Conservation (phyloP, 2,797 vertebrate genomes). For the Emys orbicularis region DNA sequence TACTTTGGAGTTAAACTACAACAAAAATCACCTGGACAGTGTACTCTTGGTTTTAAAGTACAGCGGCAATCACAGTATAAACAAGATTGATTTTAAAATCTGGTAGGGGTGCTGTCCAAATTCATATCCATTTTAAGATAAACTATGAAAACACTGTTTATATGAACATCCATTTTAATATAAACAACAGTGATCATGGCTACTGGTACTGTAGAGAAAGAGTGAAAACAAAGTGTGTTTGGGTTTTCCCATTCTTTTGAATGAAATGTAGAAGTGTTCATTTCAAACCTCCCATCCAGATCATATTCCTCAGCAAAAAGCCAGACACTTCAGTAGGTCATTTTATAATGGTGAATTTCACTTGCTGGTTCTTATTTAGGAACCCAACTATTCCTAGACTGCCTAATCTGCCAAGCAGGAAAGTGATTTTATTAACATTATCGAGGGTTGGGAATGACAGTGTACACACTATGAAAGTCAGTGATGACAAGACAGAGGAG, state of each 20-base stretch:
- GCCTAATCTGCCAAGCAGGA: not conserved
- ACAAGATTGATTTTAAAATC: constrained; percentile 33
- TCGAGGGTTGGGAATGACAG: not conserved
- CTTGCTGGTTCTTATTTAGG: not conserved
- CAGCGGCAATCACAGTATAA: not conserved
- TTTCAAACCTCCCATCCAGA: not conserved
- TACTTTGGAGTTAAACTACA: constrained; percentile 30
- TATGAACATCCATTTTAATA: constrained; percentile 31
- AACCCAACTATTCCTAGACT: not conserved
- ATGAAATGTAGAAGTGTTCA: constrained; percentile 11
- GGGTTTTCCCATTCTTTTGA: not conserved
- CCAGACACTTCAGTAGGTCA: not conserved
- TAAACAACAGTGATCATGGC: not conserved
- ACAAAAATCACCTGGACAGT: constrained; percentile 42
- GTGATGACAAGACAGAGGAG: not conserved
- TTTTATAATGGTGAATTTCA: not conserved
- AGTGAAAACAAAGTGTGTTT: not conserved
- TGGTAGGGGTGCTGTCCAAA: not conserved
- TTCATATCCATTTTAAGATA: constrained; percentile 32
- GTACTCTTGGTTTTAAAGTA: not conserved
- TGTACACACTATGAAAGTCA: rapidly evolving
- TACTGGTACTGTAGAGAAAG: not conserved
- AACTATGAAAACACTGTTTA: constrained; percentile 32
- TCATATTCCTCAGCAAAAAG: not conserved
- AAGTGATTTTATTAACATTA: not conserved